Conservation (phyloP, 2,888 invertebrate species). For the Cephus pulcher region DNA sequence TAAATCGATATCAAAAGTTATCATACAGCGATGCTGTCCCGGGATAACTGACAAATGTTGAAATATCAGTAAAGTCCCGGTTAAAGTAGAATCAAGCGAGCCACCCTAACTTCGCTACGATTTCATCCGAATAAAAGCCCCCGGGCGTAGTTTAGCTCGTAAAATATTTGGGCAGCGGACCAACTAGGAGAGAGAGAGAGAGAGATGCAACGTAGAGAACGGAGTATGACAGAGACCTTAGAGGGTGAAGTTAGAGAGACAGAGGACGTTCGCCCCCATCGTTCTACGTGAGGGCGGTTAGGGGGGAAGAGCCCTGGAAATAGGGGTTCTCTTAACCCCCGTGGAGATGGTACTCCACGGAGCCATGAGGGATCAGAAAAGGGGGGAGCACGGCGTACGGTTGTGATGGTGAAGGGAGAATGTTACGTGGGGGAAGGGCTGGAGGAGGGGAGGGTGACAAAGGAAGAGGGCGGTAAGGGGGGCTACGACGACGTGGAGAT, state of each 20-base stretch:
- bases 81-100: neutral
- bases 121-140: neutral
- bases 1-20: neutral
- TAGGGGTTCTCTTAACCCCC: conserved; percentile 35
- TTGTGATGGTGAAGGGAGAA: neutral
- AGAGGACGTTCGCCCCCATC: conserved; percentile 36
- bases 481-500: neutral
- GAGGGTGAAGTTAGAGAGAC: conserved; percentile 2
- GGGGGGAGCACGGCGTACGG: neutral
- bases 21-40: neutral
- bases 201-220: neutral
- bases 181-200: neutral
- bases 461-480: neutral
- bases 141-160: conserved; percentile 36
- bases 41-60: neutral
- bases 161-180: conserved; percentile 46
- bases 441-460: no score
- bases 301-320: neutral
- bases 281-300: conserved; percentile 29
- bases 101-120: neutral
- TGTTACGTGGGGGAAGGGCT: no score
- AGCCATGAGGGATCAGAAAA: neutral
- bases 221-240: neutral
- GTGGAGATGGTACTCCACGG: conserved; percentile 18
- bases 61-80: neutral